Conservation (phyloP, 1,140 invertebrate species). For the Neotoxoptera formosana region DNA sequence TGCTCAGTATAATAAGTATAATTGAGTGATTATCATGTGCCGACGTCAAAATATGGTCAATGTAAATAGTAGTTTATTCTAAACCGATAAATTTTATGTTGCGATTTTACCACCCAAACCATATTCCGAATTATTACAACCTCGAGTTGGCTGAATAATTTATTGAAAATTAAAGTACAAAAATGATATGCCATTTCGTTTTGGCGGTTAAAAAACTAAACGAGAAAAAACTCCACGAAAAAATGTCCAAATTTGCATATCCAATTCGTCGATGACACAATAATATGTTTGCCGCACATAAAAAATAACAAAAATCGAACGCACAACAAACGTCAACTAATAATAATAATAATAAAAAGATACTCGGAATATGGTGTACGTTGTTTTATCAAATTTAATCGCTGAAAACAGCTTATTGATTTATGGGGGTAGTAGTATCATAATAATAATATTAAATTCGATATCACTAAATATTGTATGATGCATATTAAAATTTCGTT, state of each 20-base stretch:
- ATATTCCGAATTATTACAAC: neutral
- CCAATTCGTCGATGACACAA: neutral
- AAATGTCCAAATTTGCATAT: neutral
- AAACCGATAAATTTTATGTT: neutral
- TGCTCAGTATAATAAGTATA: neutral
- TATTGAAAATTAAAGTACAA: neutral
- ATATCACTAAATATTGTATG: neutral
- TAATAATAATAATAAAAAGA: neutral
- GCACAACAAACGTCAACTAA: neutral
- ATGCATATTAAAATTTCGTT: neutral
- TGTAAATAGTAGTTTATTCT: neutral
- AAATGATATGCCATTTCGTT: neutral
- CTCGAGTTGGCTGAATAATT: neutral
- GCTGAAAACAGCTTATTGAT: neutral
- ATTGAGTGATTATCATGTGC: neutral
- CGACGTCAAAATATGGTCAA: neutral
- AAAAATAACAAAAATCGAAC: neutral
- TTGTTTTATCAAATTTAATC: neutral
- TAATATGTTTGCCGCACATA: neutral
- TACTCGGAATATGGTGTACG: neutral
- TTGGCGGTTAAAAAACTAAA: neutral
- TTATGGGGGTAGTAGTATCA: neutral
- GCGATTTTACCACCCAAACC: neutral
- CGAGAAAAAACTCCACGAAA: neutral
- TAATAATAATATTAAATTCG: neutral